A percentile compares a stretch with the other conserved stretches of the same genome.
Evolutionary conservation across 2,888 invertebrate species (phyloP).

Genomic region (Lithophane semibrunnea): DNA sequence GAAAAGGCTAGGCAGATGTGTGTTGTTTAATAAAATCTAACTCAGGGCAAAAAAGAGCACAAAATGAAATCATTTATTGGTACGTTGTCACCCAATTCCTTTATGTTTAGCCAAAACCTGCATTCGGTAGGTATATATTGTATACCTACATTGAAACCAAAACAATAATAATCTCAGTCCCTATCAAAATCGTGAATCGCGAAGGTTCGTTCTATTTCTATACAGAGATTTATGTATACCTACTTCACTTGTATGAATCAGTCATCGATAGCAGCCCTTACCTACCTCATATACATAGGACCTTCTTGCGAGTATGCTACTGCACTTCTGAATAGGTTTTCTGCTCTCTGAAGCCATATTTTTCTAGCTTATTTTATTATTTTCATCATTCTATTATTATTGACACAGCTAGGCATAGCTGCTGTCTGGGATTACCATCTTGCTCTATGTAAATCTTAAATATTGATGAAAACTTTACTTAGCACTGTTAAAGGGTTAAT

Average conservation of each 20-base stretch:
- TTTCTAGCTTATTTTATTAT: neutral
- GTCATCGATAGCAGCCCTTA: constrained; percentile 6
- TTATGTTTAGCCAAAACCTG: neutral
- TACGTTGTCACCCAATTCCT: neutral
- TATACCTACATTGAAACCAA: constrained; percentile 6
- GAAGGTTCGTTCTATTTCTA: constrained; percentile 26
- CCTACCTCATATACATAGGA: neutral
- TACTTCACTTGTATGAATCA: constrained; percentile 11
- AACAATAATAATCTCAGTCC: constrained; percentile 17
- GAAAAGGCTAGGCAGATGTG: too few relatives aligned
- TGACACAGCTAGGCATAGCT: neutral
- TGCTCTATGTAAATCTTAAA: neutral
- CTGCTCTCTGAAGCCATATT: too few relatives aligned
- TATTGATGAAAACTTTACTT: neutral
- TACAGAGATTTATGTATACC: constrained; percentile 20
- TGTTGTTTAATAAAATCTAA: neutral
- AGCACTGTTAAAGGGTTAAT: neutral
- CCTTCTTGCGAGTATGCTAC: too few relatives aligned
- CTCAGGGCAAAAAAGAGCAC: neutral
- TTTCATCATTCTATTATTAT: neutral
- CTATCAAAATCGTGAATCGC: constrained; percentile 47
- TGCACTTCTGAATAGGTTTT: neutral
- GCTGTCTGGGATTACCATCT: neutral
- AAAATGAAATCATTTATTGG: neutral
- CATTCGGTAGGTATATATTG: neutral